Percentiles rank a stretch among this genome's conserved stretches.
Conservation (phyloP, 2,797 vertebrate genomes). For the Fistularia commersonii region DNA sequence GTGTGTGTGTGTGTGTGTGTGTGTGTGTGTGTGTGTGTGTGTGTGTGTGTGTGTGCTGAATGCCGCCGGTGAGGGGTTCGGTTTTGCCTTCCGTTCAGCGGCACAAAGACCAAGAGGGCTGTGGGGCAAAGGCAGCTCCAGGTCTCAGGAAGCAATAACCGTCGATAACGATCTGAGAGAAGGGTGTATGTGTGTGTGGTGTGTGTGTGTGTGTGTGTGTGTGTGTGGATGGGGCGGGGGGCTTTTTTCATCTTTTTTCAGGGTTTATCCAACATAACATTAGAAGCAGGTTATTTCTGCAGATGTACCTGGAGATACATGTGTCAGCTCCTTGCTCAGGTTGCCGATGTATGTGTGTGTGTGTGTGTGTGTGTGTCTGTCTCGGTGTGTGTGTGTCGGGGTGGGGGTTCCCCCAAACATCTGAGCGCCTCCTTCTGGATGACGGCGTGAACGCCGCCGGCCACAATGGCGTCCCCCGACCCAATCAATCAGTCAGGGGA, state of each 20-base stretch:
- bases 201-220: too few species aligned
- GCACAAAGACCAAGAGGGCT: conserved; percentile 35
- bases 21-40: too few species aligned
- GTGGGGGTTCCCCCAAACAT: too few species aligned
- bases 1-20: too few species aligned
- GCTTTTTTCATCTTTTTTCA: conserved; percentile 7
- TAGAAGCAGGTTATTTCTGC: conserved; percentile 40
- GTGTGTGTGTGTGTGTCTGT: conserved; percentile 16
- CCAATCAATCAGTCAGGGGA: conserved; percentile 34
- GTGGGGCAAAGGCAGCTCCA: conserved; percentile 50
- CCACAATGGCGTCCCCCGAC: conserved; percentile 23
- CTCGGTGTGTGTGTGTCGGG: conserved; percentile 12
- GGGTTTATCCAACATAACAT: conserved; percentile 34
- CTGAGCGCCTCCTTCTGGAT: too few species aligned
- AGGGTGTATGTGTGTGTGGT: conserved; percentile 36
- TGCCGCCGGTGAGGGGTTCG: conserved; percentile 20
- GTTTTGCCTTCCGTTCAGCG: conserved; percentile 26
- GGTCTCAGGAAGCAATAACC: conserved; percentile 71
- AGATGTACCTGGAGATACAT: conserved; percentile 33
- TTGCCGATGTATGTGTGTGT: conserved; percentile 16
- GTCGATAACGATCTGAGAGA: conserved; percentile 62
- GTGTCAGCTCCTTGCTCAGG: conserved; percentile 15
- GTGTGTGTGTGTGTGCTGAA: too few species aligned
- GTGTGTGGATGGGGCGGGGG: too few species aligned
- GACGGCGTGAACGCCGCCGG: too few species aligned